A percentile compares a stretch with the other conserved stretches of the same genome.
These are phyloP conservation scores for Epistrophe grossulariae DNA, from an alignment of 2,888 invertebrate species.

Conservation along the genomic window DNA sequence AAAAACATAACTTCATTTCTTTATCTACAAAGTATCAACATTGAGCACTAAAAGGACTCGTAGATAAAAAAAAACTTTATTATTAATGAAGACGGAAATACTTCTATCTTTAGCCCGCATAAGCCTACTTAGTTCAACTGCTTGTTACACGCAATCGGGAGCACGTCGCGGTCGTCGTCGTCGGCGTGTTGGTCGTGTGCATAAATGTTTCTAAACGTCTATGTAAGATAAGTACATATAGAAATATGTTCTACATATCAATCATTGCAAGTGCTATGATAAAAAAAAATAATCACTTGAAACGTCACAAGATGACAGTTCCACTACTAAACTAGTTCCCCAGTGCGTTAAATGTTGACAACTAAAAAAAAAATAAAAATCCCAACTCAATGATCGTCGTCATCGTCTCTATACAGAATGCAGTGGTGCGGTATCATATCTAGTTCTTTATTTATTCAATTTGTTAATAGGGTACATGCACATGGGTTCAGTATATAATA, in stretches of 20 bases:
- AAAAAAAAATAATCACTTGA: constrained; percentile 47
- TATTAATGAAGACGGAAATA: constrained; percentile 12
- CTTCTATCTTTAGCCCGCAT: not conserved
- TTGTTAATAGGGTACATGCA: constrained; percentile 63
- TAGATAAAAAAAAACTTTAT: not conserved
- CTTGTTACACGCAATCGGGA: constrained; percentile 15
- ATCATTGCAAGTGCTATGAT: constrained; percentile 48
- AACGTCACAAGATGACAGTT: constrained; percentile 68
- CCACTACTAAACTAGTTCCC: constrained; percentile 71
- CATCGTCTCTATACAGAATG: not conserved
- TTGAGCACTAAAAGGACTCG: not conserved
- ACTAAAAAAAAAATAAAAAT: constrained; percentile 11
- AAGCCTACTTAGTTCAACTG: constrained; percentile 2
- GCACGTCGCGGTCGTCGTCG: not conserved
- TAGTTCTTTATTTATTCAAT: constrained; percentile 52
- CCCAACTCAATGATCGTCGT: not conserved
- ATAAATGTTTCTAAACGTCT: not conserved
- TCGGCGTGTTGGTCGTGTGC: not conserved
- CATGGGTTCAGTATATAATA: constrained; percentile 38
- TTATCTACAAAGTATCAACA: not conserved
- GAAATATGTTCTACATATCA: constrained; percentile 16
- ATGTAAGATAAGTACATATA: not conserved
- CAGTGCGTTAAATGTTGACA: constrained; percentile 55
- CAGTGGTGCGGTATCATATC: not conserved
- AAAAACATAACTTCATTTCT: not conserved